Evolutionary conservation across 2,888 invertebrate species (phyloP).

Genomic region (Caenorhabditis sp.): DNA sequence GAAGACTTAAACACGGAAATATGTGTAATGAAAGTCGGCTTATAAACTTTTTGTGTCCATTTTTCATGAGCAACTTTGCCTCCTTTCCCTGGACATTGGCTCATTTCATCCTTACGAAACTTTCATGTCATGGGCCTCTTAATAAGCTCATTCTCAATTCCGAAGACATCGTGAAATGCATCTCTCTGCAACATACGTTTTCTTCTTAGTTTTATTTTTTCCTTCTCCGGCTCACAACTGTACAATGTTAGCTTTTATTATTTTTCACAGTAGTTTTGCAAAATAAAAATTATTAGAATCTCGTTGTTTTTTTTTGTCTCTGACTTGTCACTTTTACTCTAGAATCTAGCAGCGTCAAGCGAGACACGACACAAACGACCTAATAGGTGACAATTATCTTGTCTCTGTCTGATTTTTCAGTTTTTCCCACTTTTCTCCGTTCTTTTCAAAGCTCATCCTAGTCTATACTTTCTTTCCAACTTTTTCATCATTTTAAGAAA

Average conservation of each 20-base stretch:
- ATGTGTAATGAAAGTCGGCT: constrained; percentile 9
- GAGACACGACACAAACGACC: constrained; percentile 11
- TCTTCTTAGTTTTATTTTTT: constrained; percentile 24
- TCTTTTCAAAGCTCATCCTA: too few species aligned
- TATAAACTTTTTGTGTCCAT: constrained; percentile 21
- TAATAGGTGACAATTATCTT: constrained; percentile 23
- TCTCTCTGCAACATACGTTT: constrained; percentile 9
- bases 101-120: background rate
- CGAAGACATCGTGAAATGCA: constrained; percentile 38
- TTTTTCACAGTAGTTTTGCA: too few species aligned
- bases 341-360: too few species aligned
- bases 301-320: too few species aligned
- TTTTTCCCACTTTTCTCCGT: too few species aligned
- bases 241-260: background rate
- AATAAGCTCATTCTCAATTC: constrained; percentile 59
- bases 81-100: background rate
- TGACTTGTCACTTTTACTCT: too few species aligned
- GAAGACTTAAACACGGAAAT: constrained; percentile 33
- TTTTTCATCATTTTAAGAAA: too few species aligned
- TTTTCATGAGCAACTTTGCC: constrained; percentile 31
- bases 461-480: too few species aligned
- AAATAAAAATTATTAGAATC: too few species aligned
- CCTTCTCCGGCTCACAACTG: background rate
- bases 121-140: constrained; percentile 6
- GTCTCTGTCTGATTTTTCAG: background rate